A percentile compares a stretch with the other conserved stretches of the same genome.
phyloP scores from a whole-genome alignment of 2,113 vertebrate genomes.

The Aplodontia rufa region DNA sequence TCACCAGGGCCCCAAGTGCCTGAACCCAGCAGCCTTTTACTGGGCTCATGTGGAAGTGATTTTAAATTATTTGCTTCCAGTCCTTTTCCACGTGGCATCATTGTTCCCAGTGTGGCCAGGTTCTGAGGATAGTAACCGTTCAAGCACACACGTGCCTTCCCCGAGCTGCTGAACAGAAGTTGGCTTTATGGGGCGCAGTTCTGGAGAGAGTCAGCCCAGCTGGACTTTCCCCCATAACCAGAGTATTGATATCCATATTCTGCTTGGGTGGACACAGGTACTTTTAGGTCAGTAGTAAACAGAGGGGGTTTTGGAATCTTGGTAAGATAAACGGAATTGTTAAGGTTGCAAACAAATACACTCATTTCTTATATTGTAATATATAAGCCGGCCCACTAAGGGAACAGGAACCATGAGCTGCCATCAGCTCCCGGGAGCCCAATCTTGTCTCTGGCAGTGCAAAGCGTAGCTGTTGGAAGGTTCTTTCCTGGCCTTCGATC shows the following conservation, averaged over 20 bases:
- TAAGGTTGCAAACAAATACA: neutral
- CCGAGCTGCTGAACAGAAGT: neutral
- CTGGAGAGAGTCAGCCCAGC: neutral
- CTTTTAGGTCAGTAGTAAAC: neutral
- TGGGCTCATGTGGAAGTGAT: neutral
- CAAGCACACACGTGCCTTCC: fast-evolving
- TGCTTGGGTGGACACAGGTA: neutral
- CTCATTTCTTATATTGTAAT: neutral
- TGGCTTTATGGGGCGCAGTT: no score
- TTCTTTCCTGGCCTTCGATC: neutral
- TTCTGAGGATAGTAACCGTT: neutral
- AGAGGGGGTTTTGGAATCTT: neutral
- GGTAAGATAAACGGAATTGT: neutral
- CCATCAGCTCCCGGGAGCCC: neutral
- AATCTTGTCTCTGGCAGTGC: neutral
- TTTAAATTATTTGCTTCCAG: neutral
- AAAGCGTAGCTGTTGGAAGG: no score
- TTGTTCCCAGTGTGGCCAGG: neutral
- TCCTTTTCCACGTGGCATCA: no score
- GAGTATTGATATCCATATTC: neutral
- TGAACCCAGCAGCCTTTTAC: no score
- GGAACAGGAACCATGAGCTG: neutral
- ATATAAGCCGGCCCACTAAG: neutral
- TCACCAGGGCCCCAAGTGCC: neutral
- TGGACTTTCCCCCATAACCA: neutral